A percentile compares a stretch with the other conserved stretches of the same genome.
Conservation (phyloP, 2,797 vertebrate genomes). For the Neoniphon sammara region DNA sequence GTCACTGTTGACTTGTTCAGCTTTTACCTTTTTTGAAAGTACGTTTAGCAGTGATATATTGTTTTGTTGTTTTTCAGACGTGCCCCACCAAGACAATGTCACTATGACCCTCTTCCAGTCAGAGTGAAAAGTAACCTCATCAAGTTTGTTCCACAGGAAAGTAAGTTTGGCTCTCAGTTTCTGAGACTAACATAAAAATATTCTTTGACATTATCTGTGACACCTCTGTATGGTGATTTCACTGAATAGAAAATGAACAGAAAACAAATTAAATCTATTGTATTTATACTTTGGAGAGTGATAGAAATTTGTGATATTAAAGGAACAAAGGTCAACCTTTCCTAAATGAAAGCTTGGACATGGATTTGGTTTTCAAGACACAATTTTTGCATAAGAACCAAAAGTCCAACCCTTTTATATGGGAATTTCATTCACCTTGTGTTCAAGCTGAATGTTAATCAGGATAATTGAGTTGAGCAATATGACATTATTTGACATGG, state of each 20-base stretch:
- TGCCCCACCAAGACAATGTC: constrained; percentile 90
- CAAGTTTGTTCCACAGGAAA: constrained; percentile 89
- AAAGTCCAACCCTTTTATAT: too few species aligned
- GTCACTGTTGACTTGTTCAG: not conserved
- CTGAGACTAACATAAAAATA: too few species aligned
- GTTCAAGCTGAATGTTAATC: too few species aligned
- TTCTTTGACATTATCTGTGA: not conserved
- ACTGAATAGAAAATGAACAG: not conserved
- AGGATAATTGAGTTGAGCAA: not conserved
- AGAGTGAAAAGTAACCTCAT: constrained; percentile 87
- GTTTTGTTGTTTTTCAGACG: constrained; percentile 82
- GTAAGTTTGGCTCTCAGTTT: constrained; percentile 81
- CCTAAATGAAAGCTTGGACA: too few species aligned
- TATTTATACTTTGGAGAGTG: too few species aligned
- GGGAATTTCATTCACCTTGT: too few species aligned
- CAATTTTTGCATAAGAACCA: too few species aligned
- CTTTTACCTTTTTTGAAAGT: not conserved
- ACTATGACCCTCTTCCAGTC: constrained; percentile 85
- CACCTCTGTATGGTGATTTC: not conserved
- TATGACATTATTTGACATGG: not conserved
- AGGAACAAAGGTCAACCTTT: too few species aligned
- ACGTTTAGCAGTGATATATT: not conserved
- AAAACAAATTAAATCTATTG: not conserved
- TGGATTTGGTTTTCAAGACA: too few species aligned
- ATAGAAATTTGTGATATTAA: too few species aligned